Evolutionary conservation across 2,113 vertebrate species (phyloP).

Genomic region (Grammomys dolichurus): DNA sequence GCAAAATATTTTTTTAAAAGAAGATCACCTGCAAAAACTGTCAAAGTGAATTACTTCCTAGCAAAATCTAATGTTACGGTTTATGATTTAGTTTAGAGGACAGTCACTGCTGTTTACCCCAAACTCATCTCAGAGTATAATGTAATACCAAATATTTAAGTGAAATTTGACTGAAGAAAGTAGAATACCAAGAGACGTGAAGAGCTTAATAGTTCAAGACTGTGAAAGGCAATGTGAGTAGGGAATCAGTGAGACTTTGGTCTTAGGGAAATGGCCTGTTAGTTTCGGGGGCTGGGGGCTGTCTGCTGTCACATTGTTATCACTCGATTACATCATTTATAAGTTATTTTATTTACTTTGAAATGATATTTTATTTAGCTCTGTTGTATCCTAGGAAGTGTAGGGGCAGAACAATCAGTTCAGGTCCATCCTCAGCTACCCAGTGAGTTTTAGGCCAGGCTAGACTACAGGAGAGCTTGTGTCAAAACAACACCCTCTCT

Average conservation of each 20-base stretch:
- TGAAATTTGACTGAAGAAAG: slow-evolving; percentile 20
- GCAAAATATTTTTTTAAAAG: background rate
- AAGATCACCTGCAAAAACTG: background rate
- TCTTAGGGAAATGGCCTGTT: background rate
- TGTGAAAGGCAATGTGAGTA: background rate
- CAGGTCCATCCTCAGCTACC: background rate
- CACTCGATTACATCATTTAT: slow-evolving; percentile 8
- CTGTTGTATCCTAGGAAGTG: background rate
- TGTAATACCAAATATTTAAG: slow-evolving; percentile 25
- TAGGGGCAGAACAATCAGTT: background rate
- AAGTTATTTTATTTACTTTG: slow-evolving; percentile 2
- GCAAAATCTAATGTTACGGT: background rate
- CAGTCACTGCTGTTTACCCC: background rate
- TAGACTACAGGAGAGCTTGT: background rate
- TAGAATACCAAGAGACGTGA: background rate
- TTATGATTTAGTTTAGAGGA: background rate
- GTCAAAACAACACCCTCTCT: background rate
- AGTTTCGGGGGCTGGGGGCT: background rate
- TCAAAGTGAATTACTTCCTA: background rate
- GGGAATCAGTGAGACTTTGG: background rate
- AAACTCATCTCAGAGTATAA: background rate
- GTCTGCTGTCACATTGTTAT: slow-evolving; percentile 7
- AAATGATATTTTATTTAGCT: background rate
- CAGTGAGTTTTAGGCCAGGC: background rate
- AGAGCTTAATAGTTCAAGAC: background rate